Evolutionary conservation across 2,888 invertebrate genomes (phyloP).

Genomic region (Rapana venosa): DNA sequence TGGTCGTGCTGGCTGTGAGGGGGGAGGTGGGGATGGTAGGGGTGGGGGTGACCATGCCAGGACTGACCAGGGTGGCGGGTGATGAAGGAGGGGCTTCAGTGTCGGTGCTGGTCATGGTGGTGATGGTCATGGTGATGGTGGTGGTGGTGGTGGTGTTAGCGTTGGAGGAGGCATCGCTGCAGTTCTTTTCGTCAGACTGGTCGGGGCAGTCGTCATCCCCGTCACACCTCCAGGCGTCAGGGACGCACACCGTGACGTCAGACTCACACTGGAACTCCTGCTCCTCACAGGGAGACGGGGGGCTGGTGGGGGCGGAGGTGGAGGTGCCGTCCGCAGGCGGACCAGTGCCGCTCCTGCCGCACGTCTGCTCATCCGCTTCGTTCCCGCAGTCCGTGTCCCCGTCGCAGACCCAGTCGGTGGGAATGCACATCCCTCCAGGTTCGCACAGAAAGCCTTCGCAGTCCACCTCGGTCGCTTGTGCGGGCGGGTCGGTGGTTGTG

Average conservation of each 20-base stretch:
- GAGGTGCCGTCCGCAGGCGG: background rate
- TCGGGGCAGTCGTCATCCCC: conserved; percentile 52
- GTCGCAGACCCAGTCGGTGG: conserved; percentile 84
- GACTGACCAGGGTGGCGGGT: background rate
- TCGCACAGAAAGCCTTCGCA: background rate
- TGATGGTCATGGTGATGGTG: background rate
- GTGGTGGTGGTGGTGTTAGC: background rate
- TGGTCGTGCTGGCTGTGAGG: background rate
- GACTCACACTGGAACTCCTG: background rate
- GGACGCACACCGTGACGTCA: conserved; percentile 58
- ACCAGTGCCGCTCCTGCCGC: background rate
- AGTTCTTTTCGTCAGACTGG: conserved; percentile 48
- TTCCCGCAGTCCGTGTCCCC: conserved; percentile 91
- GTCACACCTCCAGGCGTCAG: conserved; percentile 52
- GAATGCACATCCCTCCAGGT: conserved; percentile 75
- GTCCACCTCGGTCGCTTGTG: background rate
- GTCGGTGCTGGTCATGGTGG: background rate
- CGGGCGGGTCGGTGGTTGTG: background rate
- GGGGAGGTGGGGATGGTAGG: background rate
- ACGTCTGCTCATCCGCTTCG: conserved; percentile 84
- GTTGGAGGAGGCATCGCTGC: background rate
- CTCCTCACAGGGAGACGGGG: background rate
- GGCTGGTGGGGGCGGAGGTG: background rate
- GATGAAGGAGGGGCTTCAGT: background rate
- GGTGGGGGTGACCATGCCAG: background rate